Conservation (phyloP, 2,888 invertebrate species). For the Sphaeridia pumilis region DNA sequence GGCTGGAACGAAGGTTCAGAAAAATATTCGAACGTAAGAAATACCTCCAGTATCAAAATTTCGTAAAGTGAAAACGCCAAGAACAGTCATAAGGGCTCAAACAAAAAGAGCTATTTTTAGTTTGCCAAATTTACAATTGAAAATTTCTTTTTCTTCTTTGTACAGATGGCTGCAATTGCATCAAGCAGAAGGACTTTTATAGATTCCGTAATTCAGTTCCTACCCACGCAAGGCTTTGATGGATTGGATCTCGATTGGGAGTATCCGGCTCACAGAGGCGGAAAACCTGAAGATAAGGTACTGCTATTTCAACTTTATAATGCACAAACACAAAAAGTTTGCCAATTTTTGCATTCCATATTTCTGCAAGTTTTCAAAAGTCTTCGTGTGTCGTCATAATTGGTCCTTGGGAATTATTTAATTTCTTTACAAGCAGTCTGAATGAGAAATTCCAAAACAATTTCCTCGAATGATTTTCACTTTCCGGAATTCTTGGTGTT, state of each 20-base stretch:
- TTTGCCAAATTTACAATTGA: not conserved
- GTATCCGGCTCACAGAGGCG: constrained; percentile 28
- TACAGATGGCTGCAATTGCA: constrained; percentile 41
- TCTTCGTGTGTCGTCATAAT: too few species aligned
- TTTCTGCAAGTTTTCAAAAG: too few species aligned
- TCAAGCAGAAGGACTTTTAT: constrained; percentile 45
- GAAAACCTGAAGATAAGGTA: constrained; percentile 32
- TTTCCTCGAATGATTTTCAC: too few species aligned
- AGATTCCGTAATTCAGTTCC: constrained; percentile 46
- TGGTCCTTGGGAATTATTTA: too few species aligned
- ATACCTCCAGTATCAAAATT: too few species aligned
- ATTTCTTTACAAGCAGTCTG: too few species aligned
- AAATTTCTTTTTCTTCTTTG: constrained; percentile 4
- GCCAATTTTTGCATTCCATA: too few species aligned
- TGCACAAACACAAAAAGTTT: too few species aligned
- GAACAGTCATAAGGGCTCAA: not conserved
- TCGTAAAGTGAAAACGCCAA: not conserved
- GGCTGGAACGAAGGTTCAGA: constrained; percentile 48
- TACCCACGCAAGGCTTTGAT: constrained; percentile 51
- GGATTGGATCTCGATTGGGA: constrained; percentile 61
- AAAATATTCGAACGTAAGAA: constrained; percentile 48
- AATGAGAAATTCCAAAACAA: too few species aligned
- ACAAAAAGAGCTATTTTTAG: not conserved
- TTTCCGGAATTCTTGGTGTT: too few species aligned
- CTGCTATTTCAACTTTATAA: too few species aligned